Percentiles rank a stretch among this genome's conserved stretches.
These are phyloP conservation scores for Lycaena phlaeas DNA, from an alignment of 2,888 invertebrate species.

Conservation along the genomic window DNA sequence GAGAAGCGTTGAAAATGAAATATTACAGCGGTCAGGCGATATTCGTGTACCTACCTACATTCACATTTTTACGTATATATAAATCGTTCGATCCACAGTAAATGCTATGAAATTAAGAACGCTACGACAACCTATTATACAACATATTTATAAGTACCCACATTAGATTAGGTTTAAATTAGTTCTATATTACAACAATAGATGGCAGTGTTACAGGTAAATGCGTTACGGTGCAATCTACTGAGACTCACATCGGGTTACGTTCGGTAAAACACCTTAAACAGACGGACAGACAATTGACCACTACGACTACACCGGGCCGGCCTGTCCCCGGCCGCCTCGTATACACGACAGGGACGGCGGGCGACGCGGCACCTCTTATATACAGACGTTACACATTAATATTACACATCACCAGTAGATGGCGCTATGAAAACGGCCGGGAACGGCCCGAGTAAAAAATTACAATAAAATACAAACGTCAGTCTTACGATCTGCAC, in stretches of 20 bases:
- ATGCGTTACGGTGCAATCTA: conserved; percentile 4
- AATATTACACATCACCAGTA: not conserved
- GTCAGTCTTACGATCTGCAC: not conserved
- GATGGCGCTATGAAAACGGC: not conserved
- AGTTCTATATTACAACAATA: conserved; percentile 7
- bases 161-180: conserved; percentile 1
- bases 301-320: not conserved
- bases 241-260: not conserved
- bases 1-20: not conserved
- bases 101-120: conserved; percentile 4
- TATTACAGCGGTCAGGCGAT: not conserved
- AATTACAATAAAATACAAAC: not conserved
- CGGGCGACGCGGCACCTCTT: not conserved
- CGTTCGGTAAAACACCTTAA: not conserved
- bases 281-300: not conserved
- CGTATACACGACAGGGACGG: not conserved
- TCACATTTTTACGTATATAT: not conserved
- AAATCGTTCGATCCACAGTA: not conserved
- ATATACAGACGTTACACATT: not conserved
- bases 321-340: not conserved
- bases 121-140: conserved; percentile 2
- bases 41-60: not conserved
- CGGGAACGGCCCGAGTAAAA: not conserved
- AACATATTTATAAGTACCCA: conserved; percentile 8
- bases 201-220: conserved; percentile 13